These are phyloP conservation scores for Ptilorrhoa leucosticta DNA, from an alignment of 2,113 vertebrate species.

Conservation along the genomic window DNA sequence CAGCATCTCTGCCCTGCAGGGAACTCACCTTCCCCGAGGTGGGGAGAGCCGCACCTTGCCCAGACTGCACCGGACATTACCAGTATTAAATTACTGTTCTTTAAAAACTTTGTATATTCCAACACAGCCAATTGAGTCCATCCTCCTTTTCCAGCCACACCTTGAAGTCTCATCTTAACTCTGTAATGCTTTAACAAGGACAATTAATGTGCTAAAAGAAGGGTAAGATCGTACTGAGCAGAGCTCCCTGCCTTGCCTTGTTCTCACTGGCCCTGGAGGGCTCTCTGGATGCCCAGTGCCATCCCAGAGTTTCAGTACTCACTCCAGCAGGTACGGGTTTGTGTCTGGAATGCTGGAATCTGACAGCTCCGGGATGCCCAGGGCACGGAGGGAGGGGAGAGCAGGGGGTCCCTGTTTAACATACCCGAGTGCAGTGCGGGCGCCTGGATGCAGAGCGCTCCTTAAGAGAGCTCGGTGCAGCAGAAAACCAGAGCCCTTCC, in stretches of 20 bases:
- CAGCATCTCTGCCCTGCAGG: fast-evolving
- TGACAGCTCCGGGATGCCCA: background rate
- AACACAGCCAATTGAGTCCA: background rate
- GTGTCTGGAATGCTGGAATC: background rate
- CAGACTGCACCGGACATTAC: fast-evolving
- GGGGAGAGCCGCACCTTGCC: background rate
- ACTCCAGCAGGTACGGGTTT: fast-evolving
- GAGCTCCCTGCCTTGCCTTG: background rate
- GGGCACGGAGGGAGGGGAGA: background rate
- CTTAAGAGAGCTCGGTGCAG: background rate
- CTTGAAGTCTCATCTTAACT: fast-evolving
- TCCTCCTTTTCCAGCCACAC: background rate
- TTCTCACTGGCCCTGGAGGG: fast-evolving
- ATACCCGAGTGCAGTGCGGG: fast-evolving
- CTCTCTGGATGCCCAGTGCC: background rate
- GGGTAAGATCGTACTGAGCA: fast-evolving
- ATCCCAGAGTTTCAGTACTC: fast-evolving
- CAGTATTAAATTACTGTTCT: fast-evolving
- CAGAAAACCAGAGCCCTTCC: background rate
- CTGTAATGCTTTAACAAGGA: background rate
- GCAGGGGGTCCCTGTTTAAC: background rate
- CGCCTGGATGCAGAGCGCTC: fast-evolving
- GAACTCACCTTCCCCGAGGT: fast-evolving
- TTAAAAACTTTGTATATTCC: background rate
- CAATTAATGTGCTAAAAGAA: fast-evolving